Evolutionary conservation across 1,140 invertebrate species (phyloP), one percentile per base, ranked within the genome.

Genomic region (Sycophila sp.): DNA sequence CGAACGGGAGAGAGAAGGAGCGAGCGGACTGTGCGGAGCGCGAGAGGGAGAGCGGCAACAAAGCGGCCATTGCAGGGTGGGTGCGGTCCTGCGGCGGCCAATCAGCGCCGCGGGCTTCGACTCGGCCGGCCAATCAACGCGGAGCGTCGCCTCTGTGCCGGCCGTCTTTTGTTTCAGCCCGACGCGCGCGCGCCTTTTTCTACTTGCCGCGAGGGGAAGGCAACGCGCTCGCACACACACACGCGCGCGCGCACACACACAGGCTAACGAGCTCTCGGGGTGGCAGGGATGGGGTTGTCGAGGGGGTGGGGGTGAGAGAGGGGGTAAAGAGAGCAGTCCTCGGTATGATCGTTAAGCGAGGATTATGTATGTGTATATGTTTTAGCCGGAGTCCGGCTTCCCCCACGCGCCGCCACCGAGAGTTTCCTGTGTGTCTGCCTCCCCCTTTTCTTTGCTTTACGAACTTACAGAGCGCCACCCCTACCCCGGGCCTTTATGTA

Each of bases 61-160:
- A 86, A 85, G 84, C 85, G 84, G 85, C 85, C 85, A 86, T 86
- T 86, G 84, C 84, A 84, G 82, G 83, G 80, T 86, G 83, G 84
- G 84, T 85, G 84, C 84, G 84, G 84, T 85, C 81, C 81, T 76
- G 75, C 77, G 78, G 34, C 49, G 75, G 84, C 84, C 84, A 86
- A 86, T 86, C 81, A 86, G 81, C 79, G 78, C 78, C 74, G 75
- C 78, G 77, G 75, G 77, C 77, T 79, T 76, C 78, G 77, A 79
- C 77, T 76, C 76, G 71, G 71, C 72, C 75, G 77, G 84, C 84
- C 84, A 86, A 86, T 86, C 82, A 85, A 79, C 70, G 71, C 63
- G 76, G 32, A 38, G 60, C 60, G 5, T 76, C 75, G 70, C 75
- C 67, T 75, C 73, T 79, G 80, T 78, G 71, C 76, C 71, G n/a